These are phyloP conservation scores for Mythimna ferrago DNA, from an alignment of 2,888 invertebrate species.

Conservation along the genomic window DNA sequence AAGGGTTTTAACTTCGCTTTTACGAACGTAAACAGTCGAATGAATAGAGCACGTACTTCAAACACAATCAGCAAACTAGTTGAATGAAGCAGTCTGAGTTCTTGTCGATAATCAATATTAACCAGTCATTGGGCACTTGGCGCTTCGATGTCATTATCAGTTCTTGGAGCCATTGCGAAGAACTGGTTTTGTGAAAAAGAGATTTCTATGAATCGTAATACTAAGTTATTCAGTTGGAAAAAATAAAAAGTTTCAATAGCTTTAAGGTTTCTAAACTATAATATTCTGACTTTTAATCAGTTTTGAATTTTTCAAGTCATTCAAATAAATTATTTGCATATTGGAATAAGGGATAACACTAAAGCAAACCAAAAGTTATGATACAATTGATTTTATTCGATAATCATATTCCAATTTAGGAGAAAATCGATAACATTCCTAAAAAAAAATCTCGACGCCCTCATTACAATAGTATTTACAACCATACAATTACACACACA, in stretches of 20 bases:
- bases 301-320: background rate
- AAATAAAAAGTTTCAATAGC: background rate
- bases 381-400: constrained; percentile 84
- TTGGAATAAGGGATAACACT: background rate
- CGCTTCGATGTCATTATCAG: background rate
- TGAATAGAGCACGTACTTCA: constrained; percentile 29
- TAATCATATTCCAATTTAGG: constrained; percentile 81
- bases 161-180: background rate
- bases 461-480: constrained; percentile 81
- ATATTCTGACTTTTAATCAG: background rate
- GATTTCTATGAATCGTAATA: background rate
- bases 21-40: constrained; percentile 18
- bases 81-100: constrained; percentile 5
- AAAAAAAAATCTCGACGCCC: constrained; percentile 71
- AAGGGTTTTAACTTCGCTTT: background rate
- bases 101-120: constrained; percentile 28
- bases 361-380: constrained; percentile 64
- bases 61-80: constrained; percentile 1
- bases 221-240: no score
- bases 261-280: background rate
- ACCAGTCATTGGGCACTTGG: constrained; percentile 1
- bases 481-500: constrained; percentile 73
- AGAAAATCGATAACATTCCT: constrained; percentile 84
- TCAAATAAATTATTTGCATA: no score
- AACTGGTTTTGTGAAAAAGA: background rate